Conservation (phyloP, 2,113 vertebrate genomes). For the Hemicordylus capensis region DNA sequence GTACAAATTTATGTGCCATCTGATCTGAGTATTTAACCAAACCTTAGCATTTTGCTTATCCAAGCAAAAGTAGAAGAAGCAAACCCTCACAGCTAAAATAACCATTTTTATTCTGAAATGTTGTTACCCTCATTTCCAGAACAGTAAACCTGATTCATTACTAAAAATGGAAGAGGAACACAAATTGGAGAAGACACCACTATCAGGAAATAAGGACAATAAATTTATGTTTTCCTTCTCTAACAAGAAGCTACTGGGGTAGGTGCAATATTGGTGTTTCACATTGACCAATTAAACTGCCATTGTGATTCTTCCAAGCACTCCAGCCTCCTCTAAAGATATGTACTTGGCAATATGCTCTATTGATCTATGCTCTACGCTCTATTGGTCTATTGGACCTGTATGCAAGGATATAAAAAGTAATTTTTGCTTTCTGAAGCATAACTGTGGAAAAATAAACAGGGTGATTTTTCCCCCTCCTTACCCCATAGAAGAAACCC, state of each 20-base stretch:
- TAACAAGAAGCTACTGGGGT: conserved; percentile 92
- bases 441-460: not conserved
- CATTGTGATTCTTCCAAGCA: not conserved
- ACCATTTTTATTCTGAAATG: not conserved
- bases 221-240: conserved; percentile 95
- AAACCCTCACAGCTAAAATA: not conserved
- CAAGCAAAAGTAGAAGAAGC: not conserved
- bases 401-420: not conserved
- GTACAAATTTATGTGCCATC: not conserved
- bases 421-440: not conserved
- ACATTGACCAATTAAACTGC: not conserved
- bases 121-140: conserved; percentile 79
- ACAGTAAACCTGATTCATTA: conserved; percentile 97
- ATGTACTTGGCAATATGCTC: not conserved
- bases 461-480: not conserved
- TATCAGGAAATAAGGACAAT: conserved; percentile 89
- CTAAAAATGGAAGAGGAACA: conserved; percentile 98
- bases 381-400: no score
- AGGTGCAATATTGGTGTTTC: conserved; percentile 55
- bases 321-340: not conserved
- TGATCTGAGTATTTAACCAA: not conserved
- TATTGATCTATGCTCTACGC: not conserved
- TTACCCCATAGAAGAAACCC: not conserved
- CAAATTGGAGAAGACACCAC: conserved; percentile 86
- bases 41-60: no score